A percentile compares a stretch with the other conserved stretches of the same genome.
Evolutionary conservation across 2,113 vertebrate genomes (phyloP).

Genomic region (Cyphomyrus plagiostoma): DNA sequence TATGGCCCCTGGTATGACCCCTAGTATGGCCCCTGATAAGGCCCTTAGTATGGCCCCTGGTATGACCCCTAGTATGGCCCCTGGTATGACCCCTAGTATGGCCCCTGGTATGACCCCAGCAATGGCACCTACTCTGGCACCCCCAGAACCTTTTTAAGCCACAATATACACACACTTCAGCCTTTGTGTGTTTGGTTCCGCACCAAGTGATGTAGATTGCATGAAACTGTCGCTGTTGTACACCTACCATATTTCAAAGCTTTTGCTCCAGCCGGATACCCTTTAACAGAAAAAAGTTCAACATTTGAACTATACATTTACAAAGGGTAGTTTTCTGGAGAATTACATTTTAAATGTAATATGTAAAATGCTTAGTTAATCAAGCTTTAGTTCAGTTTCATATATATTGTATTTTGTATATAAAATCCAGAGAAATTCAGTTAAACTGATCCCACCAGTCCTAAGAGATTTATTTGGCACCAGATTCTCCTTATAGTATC

Average conservation of each 20-base stretch:
- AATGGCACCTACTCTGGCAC: not conserved
- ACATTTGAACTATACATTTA: not conserved
- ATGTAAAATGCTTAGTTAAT: not conserved
- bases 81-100: not conserved
- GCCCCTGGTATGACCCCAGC: not conserved
- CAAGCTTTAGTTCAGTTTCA: not conserved
- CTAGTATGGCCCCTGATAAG: no score
- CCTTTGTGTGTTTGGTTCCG: not conserved
- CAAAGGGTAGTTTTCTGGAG: not conserved
- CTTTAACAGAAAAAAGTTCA: not conserved
- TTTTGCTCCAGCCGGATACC: conserved; percentile 4
- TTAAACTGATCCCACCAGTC: no score
- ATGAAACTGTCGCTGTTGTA: not conserved
- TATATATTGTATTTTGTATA: not conserved
- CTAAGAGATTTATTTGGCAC: not conserved
- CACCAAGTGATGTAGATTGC: not conserved
- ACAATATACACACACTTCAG: not conserved
- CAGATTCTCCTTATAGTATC: not conserved
- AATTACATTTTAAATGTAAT: not conserved
- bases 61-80: not conserved
- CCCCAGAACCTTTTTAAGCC: not conserved
- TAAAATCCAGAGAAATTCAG: not conserved
- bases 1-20: no score
- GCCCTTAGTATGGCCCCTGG: not conserved
- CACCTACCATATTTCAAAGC: conserved; percentile 19